phyloP scores from a whole-genome alignment of 2,113 vertebrate genomes.

The Thalassarche chlororhynchos region DNA sequence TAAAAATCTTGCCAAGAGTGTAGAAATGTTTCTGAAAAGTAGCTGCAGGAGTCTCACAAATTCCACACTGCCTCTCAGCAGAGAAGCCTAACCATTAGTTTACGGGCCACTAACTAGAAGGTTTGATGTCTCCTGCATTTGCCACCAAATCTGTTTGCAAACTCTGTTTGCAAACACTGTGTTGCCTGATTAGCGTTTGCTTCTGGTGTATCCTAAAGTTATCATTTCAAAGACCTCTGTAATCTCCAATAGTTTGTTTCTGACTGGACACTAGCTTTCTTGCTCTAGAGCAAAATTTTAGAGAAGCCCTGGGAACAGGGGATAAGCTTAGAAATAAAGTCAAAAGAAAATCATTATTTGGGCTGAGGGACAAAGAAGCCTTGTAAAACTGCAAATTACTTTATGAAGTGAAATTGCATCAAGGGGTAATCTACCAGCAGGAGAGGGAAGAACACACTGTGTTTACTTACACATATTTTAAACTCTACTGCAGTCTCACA shows the following conservation, averaged over 20 bases:
- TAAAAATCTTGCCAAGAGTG: background rate
- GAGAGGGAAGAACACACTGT: background rate
- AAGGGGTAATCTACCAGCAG: background rate
- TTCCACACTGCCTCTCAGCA: background rate
- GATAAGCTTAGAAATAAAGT: background rate
- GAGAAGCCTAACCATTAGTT: background rate
- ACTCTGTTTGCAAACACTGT: background rate
- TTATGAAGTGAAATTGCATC: background rate
- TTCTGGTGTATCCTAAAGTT: background rate
- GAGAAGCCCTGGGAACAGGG: background rate
- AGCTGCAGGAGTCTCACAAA: background rate
- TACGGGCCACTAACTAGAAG: background rate
- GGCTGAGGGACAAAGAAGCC: background rate
- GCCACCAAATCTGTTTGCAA: background rate
- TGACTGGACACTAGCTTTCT: background rate
- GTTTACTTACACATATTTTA: background rate
- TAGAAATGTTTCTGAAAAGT: background rate
- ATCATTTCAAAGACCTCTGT: background rate
- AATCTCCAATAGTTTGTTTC: background rate
- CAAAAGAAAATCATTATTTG: background rate
- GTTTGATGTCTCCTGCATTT: background rate
- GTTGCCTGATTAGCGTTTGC: fast-evolving
- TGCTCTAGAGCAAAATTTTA: background rate
- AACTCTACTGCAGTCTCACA: background rate
- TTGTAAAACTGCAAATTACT: background rate